Evolutionary conservation across 2,797 vertebrate genomes (phyloP).

Genomic region (Nasua narica): DNA sequence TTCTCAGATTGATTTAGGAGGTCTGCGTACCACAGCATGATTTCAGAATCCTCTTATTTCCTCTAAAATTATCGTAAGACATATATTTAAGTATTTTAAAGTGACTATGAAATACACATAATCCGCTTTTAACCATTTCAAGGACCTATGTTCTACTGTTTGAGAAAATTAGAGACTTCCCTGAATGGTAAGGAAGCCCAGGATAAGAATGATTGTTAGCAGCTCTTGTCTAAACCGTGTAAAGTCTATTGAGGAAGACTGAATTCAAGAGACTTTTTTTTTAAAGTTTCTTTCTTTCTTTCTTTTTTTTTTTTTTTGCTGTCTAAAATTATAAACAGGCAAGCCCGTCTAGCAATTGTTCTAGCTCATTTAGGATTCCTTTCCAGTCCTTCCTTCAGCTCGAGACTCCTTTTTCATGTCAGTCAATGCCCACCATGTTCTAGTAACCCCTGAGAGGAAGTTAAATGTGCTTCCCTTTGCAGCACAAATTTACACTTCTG

Average conservation of each 20-base stretch:
- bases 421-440: background rate
- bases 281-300: background rate
- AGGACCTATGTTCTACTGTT: background rate
- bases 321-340: background rate
- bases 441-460: background rate
- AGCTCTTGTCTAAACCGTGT: background rate
- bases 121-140: background rate
- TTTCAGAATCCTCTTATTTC: background rate
- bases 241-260: background rate
- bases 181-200: background rate
- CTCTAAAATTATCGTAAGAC: background rate
- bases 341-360: background rate
- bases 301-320: background rate
- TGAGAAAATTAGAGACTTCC: background rate
- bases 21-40: background rate
- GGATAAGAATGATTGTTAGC: background rate
- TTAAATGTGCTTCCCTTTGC: background rate
- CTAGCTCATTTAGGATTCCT: constrained; percentile 25
- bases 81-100: background rate
- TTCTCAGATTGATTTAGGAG: background rate
- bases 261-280: background rate
- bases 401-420: background rate
- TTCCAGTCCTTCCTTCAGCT: background rate
- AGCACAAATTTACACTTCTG: constrained; percentile 7
- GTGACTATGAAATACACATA: background rate